Conservation (phyloP, 2,888 invertebrate species). For the Meiosimyza platycephala region DNA sequence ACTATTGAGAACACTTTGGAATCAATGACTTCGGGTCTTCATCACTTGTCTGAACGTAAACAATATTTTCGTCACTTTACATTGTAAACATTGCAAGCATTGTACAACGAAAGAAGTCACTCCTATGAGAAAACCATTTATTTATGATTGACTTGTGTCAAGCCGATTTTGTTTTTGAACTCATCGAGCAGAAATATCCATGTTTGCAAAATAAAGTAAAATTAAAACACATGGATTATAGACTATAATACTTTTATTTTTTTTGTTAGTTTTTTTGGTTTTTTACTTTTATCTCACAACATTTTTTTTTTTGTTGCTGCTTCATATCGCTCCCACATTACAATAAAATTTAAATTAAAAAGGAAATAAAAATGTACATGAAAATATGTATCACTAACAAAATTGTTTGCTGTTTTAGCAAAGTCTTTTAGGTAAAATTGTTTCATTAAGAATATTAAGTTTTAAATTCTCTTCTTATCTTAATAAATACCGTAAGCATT, state of each 20-base stretch:
- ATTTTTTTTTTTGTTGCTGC: conserved; percentile 26
- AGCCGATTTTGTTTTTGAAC: no score
- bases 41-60: no score
- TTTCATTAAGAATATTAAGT: conserved; percentile 16
- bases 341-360: conserved; percentile 22
- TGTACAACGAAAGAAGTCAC: no score
- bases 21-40: no score
- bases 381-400: conserved; percentile 19
- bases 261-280: neutral
- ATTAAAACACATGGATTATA: neutral
- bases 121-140: no score
- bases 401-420: conserved; percentile 24
- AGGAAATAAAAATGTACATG: conserved; percentile 26
- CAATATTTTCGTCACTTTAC: no score
- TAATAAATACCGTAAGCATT: neutral
- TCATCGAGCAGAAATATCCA: no score
- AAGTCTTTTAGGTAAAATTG: conserved; percentile 20
- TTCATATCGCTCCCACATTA: conserved; percentile 26
- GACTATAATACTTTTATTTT: conserved; percentile 16
- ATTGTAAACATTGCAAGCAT: no score
- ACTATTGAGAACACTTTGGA: no score
- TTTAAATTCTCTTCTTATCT: conserved; percentile 5
- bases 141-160: no score
- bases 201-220: no score
- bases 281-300: conserved; percentile 24